Conservation (phyloP, 1,140 invertebrate genomes). For the Drosophila melanogaster region Release_6_plus_ISO1_MT NC_004354.4:4803501-4804000, state of each 20-base stretch:
- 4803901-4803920: not conserved
- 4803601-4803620: not conserved
- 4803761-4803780: not conserved
- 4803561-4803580: not conserved
- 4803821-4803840: not conserved
- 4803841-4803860: not conserved
- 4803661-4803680: too few relatives aligned
- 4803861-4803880: not conserved
- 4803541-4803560: not conserved
- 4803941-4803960: too few relatives aligned
- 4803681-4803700: not conserved
- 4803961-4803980: too few relatives aligned
- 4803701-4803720: not conserved
- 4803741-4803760: not conserved
- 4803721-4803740: not conserved
- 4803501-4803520: not conserved
- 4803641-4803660: not conserved
- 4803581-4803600: not conserved
- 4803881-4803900: not conserved
- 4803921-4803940: not conserved
- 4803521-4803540: not conserved
- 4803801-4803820: not conserved
- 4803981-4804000: too few relatives aligned
- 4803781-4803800: not conserved
- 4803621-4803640: not conserved